These are phyloP conservation scores for Ametastegia equiseti DNA, from an alignment of 2,888 invertebrate species.

Conservation along the genomic window DNA sequence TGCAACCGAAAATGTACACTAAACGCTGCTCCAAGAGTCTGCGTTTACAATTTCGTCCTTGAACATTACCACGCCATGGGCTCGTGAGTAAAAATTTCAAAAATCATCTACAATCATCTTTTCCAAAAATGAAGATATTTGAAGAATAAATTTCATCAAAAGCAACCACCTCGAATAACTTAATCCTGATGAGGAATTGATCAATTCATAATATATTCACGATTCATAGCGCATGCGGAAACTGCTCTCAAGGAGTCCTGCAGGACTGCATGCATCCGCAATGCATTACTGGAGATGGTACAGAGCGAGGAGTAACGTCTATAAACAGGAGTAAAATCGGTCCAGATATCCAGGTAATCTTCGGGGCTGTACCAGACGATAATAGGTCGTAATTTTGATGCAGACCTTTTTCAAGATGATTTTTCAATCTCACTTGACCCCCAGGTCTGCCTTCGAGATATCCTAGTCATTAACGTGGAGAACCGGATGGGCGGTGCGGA, in stretches of 20 bases:
- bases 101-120: background rate
- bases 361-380: background rate
- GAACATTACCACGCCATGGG: constrained; percentile 76
- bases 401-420: background rate
- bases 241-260: constrained; percentile 71
- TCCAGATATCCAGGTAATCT: constrained; percentile 75
- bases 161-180: background rate
- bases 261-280: constrained; percentile 76
- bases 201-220: background rate
- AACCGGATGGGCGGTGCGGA: constrained; percentile 69
- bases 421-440: background rate
- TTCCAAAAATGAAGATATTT: background rate
- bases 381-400: background rate
- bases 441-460: constrained; percentile 72
- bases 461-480: constrained; percentile 70
- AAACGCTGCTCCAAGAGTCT: constrained; percentile 63
- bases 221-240: constrained; percentile 74
- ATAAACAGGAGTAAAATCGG: constrained; percentile 77
- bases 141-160: no score
- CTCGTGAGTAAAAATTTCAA: constrained; percentile 64
- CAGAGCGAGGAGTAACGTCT: constrained; percentile 74
- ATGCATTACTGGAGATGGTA: constrained; percentile 77
- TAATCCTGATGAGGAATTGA: background rate
- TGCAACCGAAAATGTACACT: constrained; percentile 19
- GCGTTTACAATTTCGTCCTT: constrained; percentile 74